Percentiles rank a stretch among this genome's conserved stretches.
These are phyloP conservation scores for Actenoides lindsayi DNA, from an alignment of 2,113 vertebrate species.

Conservation along the genomic window DNA sequence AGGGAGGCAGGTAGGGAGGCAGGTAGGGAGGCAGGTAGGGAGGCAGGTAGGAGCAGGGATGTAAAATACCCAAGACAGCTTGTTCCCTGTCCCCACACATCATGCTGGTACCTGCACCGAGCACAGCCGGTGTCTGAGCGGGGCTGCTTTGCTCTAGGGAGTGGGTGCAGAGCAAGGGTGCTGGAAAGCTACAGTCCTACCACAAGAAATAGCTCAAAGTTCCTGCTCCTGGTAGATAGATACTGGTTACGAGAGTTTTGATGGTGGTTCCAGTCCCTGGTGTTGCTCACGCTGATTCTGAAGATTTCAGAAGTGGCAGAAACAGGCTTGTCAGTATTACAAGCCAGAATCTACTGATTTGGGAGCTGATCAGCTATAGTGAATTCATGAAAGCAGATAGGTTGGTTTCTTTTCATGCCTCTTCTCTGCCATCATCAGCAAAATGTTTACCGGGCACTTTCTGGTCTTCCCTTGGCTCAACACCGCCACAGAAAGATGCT, in stretches of 20 bases:
- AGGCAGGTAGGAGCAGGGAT: not conserved
- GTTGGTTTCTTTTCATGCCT: not conserved
- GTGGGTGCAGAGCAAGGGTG: not conserved
- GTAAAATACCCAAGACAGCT: not conserved
- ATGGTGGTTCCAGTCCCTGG: not conserved
- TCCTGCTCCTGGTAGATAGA: not conserved
- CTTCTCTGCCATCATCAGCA: constrained; percentile 31
- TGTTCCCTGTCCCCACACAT: not conserved
- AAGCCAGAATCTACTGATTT: not conserved
- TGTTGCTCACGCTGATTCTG: not conserved
- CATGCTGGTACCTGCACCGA: not conserved
- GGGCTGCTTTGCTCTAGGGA: not conserved
- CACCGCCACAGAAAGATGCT: constrained; percentile 21
- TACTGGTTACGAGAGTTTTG: not conserved
- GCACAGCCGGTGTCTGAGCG: not conserved
- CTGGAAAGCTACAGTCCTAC: not conserved
- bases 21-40: not conserved
- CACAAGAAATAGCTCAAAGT: not conserved
- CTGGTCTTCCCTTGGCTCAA: constrained; percentile 28
- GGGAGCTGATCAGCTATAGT: not conserved
- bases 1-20: not conserved
- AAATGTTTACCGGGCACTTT: constrained; percentile 47
- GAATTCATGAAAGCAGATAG: not conserved
- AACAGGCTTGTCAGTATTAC: not conserved
- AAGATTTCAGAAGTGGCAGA: not conserved